A percentile compares a stretch with the other conserved stretches of the same genome.
phyloP scores from a whole-genome alignment of 2,797 vertebrate genomes.

The Lepus oiostolus region DNA sequence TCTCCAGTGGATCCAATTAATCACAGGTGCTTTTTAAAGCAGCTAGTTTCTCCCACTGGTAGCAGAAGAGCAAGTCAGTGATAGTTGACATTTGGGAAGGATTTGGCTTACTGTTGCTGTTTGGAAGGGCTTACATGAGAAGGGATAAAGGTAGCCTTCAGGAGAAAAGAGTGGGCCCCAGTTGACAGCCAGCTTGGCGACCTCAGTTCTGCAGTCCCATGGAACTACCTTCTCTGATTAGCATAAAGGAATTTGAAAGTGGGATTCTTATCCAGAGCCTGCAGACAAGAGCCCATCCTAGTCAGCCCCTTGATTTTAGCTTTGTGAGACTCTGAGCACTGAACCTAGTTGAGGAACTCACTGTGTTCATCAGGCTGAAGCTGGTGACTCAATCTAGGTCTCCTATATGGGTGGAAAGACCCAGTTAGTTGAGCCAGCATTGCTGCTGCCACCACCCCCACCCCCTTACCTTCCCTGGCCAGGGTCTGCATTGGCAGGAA shows the following conservation, averaged over 20 bases:
- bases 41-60: neutral
- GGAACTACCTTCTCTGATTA: neutral
- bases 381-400: too few relatives aligned
- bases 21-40: neutral
- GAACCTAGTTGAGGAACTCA: neutral
- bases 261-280: neutral
- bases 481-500: too few relatives aligned
- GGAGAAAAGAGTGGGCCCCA: neutral
- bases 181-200: neutral
- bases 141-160: neutral
- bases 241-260: neutral
- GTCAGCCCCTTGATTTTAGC: neutral
- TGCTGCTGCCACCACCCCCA: too few relatives aligned
- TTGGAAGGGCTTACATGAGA: neutral
- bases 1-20: neutral
- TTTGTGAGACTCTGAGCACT: neutral
- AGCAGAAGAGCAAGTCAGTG: neutral
- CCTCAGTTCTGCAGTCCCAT: neutral
- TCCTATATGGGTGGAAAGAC: too few relatives aligned
- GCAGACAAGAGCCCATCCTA: neutral
- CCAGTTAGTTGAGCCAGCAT: too few relatives aligned
- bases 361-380: too few relatives aligned
- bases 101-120: neutral
- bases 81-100: neutral
- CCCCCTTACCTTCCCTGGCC: too few relatives aligned